Conservation (phyloP, 2,797 vertebrate genomes). For the Apodemus agrarius region DNA sequence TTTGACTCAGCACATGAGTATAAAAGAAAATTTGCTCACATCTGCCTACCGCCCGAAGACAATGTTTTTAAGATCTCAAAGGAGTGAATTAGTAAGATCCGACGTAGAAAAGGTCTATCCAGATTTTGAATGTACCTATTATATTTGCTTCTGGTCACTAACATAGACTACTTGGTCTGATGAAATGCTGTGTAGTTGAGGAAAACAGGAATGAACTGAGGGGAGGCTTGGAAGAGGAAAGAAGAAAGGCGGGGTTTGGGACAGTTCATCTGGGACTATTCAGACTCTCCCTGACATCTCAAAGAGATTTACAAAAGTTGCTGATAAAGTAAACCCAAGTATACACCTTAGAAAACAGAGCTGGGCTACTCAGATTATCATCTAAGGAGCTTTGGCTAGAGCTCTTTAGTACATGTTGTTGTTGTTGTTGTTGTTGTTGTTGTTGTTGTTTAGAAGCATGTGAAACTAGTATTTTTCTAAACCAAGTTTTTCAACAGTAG, state of each 20-base stretch:
- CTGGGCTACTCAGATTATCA: neutral
- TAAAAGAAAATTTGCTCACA: neutral
- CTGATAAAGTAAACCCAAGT: constrained; percentile 18
- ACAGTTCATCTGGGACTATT: neutral
- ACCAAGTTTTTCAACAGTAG: neutral
- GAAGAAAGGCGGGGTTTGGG: neutral
- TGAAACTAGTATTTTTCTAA: constrained; percentile 41
- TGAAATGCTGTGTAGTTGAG: neutral
- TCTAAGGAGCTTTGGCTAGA: neutral
- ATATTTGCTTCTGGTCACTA: neutral
- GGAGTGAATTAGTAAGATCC: constrained; percentile 24
- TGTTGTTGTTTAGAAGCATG: constrained; percentile 19
- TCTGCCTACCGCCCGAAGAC: neutral
- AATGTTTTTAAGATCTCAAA: neutral
- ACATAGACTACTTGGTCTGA: neutral
- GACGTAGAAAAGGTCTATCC: neutral
- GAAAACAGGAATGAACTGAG: neutral
- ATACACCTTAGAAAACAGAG: constrained; percentile 37
- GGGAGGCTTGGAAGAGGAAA: constrained; percentile 3
- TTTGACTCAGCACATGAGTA: constrained; percentile 39
- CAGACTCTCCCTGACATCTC: constrained; percentile 30
- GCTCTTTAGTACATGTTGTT: no score
- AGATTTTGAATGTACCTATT: constrained; percentile 26
- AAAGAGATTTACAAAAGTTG: constrained; percentile 17
- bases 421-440: no score